Base-by-base conservation (phyloP, 2,113 vertebrate genomes). In the Vidua chalybeata region DNA sequence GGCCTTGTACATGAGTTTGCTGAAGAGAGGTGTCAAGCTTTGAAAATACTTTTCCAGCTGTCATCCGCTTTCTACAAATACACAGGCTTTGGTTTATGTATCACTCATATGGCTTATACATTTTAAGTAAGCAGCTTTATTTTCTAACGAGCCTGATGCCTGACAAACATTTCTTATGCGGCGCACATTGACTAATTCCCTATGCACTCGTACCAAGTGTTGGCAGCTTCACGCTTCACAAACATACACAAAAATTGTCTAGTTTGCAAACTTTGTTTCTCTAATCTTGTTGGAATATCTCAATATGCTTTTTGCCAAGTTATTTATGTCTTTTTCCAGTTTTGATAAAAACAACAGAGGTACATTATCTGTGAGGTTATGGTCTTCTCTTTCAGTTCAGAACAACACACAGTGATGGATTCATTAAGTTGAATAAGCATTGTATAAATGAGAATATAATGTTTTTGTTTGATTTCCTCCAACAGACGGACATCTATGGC, bases 401-500 rank as follows among this genome's bases (percentile, higher is more conserved):
- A 71, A 7, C 19, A 91, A 49, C 1, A 26, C 18, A 24, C 20
- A 43, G 31, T 61, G n/a, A n/a, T 43, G 14, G 24, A 48, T 84
- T 83, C 10, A 46, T 41, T 58, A 46, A 33, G 27, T n/a, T 90
- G 31, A 39, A 63, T 71, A 74, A 88, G 26, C 15, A 14, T 28
- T 68, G 15, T 59, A 11, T 55, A 84, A 54, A 63, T 46, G 46
- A 76, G 43, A 83, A 27, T 68, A 7, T 35, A 77, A 75, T 46
- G 24, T 5, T 66, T 77, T 87, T 63, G 13, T 86, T 93, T 95
- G 78, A 59, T 97, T 84, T 56, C 14, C 17, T 92, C 24, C 64
- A 86, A 83, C 86, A 98, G 98, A 93, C 98, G 21, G 96, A 98
- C 43, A 95, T 68, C 64, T 63, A 97, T 8, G 98, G 98, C 23